Evolutionary conservation across 2,888 invertebrate species (phyloP).

Genomic region (Pyralis farinalis): DNA sequence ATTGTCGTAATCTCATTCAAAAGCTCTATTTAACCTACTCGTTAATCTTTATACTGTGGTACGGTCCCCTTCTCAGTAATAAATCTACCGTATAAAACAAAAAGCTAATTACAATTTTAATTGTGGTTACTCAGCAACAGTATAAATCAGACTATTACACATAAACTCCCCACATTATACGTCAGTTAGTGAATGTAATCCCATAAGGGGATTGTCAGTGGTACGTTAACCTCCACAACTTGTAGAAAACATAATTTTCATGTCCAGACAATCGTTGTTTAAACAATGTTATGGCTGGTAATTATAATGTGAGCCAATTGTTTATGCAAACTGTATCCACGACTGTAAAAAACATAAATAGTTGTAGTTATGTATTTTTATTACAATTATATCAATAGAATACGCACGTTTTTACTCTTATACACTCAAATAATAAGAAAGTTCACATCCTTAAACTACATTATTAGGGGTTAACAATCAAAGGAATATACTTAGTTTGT

Average conservation of each 20-base stretch:
- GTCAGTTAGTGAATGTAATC: constrained; percentile 4
- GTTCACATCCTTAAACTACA: too few species aligned
- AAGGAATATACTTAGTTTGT: too few species aligned
- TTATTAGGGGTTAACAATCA: too few species aligned
- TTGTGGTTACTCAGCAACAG: constrained; percentile 1
- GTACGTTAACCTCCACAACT: constrained; percentile 6
- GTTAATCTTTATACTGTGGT: too few species aligned
- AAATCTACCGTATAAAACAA: constrained; percentile 1
- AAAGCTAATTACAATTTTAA: constrained; percentile 10
- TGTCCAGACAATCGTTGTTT: constrained; percentile 7
- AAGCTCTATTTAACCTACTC: too few species aligned
- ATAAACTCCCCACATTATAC: constrained; percentile 5
- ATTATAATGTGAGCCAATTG: constrained; percentile 1
- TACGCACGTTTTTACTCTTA: too few species aligned
- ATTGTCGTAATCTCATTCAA: too few species aligned
- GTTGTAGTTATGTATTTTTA: too few species aligned
- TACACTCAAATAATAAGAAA: too few species aligned
- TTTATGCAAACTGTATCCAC: not conserved
- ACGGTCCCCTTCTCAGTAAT: not conserved
- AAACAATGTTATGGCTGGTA: not conserved
- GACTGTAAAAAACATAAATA: too few species aligned
- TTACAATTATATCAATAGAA: too few species aligned
- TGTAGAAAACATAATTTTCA: constrained; percentile 4
- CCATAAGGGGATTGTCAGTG: not conserved
- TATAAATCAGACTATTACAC: constrained; percentile 8